Base-by-base conservation (phyloP, 2,888 invertebrate species). In the Calephelis perditalis region DNA sequence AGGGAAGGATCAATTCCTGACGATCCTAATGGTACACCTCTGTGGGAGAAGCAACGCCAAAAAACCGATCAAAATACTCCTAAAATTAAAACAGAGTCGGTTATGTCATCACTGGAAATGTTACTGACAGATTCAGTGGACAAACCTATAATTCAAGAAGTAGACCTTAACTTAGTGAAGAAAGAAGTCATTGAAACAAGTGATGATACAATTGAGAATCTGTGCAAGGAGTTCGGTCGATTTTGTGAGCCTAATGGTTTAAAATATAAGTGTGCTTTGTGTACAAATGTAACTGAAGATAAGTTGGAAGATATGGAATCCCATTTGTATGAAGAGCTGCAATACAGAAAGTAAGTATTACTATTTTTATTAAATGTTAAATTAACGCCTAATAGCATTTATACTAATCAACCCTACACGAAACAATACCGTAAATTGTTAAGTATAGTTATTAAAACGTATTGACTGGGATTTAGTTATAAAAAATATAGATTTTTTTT, bases 261-360 rank as follows among this genome's bases (percentile, higher is more conserved):
- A 46, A 84, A 86, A 62, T 94, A 87, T 70, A 88, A 85, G 60
- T 95, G 95, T 71, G 92, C 94, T 0, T 76, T 93, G 58, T 95
- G 95, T 68, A 84, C 83, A 35, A 81, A 85, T 35, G 93, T 93
- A 66, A 89, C 86, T 47, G 92, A 93, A 0, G 92, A 91, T 58
- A 88, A 85, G 36, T 85, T 87, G 35, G 88, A 91, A 6, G 91
- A 92, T n/a, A 93, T 95, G 85, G 90, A 92, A 59, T 92, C 92
- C 46, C 95, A 95, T 81, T 78, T 95, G 59, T 94, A 91, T 70
- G 92, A 93, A 70, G 95, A 95, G 71, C 81, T 94, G 37, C 91
- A 93, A 57, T 94, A 94, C 71, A 90, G 92, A 68, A 93, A 92
- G 94, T 94, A 72, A 86, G 87, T 82, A 66, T 5, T 11, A 15